Evolutionary conservation across 2,888 invertebrate species (phyloP).

Genomic region (Acheta domesticus): DNA sequence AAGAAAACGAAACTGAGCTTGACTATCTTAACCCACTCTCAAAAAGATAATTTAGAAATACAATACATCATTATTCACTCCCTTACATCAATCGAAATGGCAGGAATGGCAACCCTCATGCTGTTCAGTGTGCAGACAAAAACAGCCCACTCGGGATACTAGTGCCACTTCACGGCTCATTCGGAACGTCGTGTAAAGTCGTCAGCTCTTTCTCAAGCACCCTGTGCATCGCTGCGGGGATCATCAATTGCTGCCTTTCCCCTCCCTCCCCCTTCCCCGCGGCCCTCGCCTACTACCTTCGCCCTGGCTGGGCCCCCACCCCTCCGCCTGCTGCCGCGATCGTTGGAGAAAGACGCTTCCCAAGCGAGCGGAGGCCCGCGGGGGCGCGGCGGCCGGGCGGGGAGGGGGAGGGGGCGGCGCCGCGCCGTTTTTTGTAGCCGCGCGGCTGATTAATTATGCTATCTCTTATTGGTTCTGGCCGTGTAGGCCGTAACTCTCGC

Average conservation of each 20-base stretch:
- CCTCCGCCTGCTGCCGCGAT: neutral
- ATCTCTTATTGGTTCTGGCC: conserved; percentile 29
- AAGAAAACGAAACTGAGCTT: too few relatives aligned
- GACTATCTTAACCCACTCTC: too few relatives aligned
- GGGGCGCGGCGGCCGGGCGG: neutral
- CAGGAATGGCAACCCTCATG: too few relatives aligned
- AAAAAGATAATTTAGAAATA: too few relatives aligned
- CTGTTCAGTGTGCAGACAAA: too few relatives aligned
- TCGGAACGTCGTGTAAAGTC: neutral
- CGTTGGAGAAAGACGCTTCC: too few relatives aligned
- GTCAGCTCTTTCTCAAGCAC: neutral
- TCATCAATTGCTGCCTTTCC: neutral
- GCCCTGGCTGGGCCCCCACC: neutral
- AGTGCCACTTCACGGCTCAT: too few relatives aligned
- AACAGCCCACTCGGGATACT: too few relatives aligned
- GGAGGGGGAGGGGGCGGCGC: neutral
- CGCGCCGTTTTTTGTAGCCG: conserved; percentile 19
- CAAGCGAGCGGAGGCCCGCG: neutral
- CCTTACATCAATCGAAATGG: too few relatives aligned
- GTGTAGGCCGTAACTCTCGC: conserved; percentile 20
- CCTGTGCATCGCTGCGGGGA: neutral
- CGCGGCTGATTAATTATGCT: conserved; percentile 26
- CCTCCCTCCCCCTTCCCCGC: neutral
- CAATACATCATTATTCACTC: too few relatives aligned
- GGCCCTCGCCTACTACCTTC: neutral